These are phyloP conservation scores for Brachynemurus nebulosus DNA, from an alignment of 2,888 invertebrate genomes.

Conservation along the genomic window DNA sequence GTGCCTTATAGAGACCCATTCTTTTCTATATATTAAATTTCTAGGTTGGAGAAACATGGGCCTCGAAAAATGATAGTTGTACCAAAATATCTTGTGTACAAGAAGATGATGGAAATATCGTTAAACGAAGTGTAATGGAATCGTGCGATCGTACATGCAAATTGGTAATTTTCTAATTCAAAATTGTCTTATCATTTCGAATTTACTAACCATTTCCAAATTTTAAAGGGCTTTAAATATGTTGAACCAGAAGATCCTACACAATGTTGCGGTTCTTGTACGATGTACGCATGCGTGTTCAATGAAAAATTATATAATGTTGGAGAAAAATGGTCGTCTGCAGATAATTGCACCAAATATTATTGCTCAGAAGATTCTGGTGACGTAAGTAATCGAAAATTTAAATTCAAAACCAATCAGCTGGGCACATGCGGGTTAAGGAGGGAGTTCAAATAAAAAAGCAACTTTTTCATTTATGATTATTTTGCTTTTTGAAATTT, in stretches of 20 bases:
- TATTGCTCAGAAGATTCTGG: constrained; percentile 39
- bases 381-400: constrained; percentile 27
- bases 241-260: constrained; percentile 26
- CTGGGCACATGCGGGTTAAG: too few relatives aligned
- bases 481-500: too few relatives aligned
- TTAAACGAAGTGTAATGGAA: constrained; percentile 37
- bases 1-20: too few relatives aligned
- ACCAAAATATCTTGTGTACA: constrained; percentile 34
- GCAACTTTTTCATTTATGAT: too few relatives aligned
- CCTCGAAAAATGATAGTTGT: constrained; percentile 38
- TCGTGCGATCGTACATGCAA: constrained; percentile 37
- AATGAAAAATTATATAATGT: constrained; percentile 30
- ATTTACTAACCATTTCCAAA: constrained; percentile 8
- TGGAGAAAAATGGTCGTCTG: constrained; percentile 38
- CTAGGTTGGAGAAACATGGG: constrained; percentile 46
- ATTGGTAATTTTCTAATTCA: constrained; percentile 18
- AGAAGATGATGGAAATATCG: constrained; percentile 31
- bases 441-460: too few relatives aligned
- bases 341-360: constrained; percentile 40
- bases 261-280: constrained; percentile 46
- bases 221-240: constrained; percentile 42
- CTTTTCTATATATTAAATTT: too few relatives aligned
- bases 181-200: neutral
- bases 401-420: too few relatives aligned
- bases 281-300: constrained; percentile 38